These are phyloP conservation scores for Apocrypta bakeri DNA, from an alignment of 1,140 invertebrate genomes.

Conservation along the genomic window DNA sequence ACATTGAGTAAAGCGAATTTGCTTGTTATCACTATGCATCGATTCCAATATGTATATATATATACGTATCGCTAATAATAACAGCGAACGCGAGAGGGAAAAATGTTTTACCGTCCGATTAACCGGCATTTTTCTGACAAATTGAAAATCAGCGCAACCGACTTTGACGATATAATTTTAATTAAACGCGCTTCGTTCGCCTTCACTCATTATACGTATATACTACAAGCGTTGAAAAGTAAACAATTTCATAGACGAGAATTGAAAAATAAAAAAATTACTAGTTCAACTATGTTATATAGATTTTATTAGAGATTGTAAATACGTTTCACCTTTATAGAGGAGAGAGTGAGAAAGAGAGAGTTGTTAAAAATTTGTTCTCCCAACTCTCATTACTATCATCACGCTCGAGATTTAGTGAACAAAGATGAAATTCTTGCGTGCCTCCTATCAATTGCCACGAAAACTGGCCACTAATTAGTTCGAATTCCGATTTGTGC, in stretches of 20 bases:
- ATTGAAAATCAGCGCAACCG: background rate
- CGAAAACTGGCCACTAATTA: background rate
- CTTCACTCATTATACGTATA: too few species aligned
- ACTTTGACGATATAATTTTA: background rate
- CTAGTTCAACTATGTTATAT: background rate
- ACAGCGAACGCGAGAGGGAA: background rate
- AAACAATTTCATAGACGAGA: too few species aligned
- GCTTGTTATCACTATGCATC: background rate
- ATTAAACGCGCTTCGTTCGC: background rate
- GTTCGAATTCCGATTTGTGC: background rate
- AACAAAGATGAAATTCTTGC: background rate
- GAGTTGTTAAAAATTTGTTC: too few species aligned
- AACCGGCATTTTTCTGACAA: background rate
- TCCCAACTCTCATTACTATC: background rate
- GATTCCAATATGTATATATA: background rate
- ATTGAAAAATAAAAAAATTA: too few species aligned
- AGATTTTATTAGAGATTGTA: background rate
- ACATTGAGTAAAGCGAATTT: background rate
- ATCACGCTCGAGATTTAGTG: background rate
- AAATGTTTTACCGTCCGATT: background rate
- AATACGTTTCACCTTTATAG: too few species aligned
- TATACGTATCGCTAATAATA: background rate
- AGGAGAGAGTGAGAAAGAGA: too few species aligned
- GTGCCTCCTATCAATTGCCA: too few species aligned
- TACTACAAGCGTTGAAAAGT: too few species aligned